Percentiles rank a stretch among this genome's conserved stretches.
These are phyloP conservation scores for Thalassophryne amazonica DNA, from an alignment of 2,797 vertebrate genomes.

Conservation along the genomic window DNA sequence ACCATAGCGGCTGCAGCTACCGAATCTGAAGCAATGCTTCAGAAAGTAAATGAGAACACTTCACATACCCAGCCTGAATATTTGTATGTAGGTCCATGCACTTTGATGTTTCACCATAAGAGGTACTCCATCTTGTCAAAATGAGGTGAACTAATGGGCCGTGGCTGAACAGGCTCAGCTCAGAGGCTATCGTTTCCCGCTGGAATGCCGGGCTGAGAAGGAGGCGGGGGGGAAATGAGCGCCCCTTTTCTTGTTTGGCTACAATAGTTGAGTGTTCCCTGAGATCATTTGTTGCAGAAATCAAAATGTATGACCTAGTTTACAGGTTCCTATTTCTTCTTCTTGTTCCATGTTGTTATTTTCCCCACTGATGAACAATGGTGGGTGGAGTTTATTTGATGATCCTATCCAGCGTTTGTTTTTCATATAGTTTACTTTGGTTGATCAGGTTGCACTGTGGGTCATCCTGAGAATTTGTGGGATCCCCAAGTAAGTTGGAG, in stretches of 20 bases:
- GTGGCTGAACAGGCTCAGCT: slow-evolving; percentile 61
- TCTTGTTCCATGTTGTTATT: slow-evolving; percentile 9
- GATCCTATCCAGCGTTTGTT: too few relatives aligned
- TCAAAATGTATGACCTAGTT: slow-evolving; percentile 26
- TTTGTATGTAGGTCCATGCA: slow-evolving; percentile 24
- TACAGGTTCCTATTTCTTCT: slow-evolving; percentile 3
- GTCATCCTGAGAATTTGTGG: too few relatives aligned
- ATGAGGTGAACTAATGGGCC: slow-evolving; percentile 67
- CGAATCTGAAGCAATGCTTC: slow-evolving; percentile 53
- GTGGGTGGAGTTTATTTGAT: too few relatives aligned
- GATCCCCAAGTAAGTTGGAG: too few relatives aligned
- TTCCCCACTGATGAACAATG: neutral
- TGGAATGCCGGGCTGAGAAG: slow-evolving; percentile 44
- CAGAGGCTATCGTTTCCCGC: slow-evolving; percentile 64
- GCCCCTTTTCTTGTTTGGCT: slow-evolving; percentile 11
- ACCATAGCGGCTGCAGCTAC: slow-evolving; percentile 56
- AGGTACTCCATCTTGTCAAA: slow-evolving; percentile 70
- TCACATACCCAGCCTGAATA: slow-evolving; percentile 30
- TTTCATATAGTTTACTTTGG: too few relatives aligned
- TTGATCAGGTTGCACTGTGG: too few relatives aligned
- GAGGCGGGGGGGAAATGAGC: slow-evolving; percentile 20
- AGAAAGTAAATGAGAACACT: slow-evolving; percentile 43
- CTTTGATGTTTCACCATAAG: slow-evolving; percentile 56
- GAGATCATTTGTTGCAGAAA: slow-evolving; percentile 7
- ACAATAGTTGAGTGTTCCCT: slow-evolving; percentile 18